Evolutionary conservation across 2,888 invertebrate species (phyloP).

Genomic region (Habrosyne pyritoides): DNA sequence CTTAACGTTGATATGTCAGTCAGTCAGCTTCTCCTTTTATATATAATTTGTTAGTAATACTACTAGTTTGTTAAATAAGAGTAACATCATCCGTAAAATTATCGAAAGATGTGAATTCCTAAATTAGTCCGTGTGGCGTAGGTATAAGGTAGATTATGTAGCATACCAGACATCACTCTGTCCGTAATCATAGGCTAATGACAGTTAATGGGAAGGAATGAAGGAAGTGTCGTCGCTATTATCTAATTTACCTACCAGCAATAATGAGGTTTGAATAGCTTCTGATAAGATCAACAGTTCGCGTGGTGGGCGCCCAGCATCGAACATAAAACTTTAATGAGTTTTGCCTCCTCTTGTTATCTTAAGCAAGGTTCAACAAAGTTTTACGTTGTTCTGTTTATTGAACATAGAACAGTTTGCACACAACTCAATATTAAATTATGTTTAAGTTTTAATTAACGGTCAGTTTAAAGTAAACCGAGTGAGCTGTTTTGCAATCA

Average conservation of each 20-base stretch:
- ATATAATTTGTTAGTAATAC: no score
- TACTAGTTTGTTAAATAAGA: no score
- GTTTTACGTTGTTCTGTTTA: conserved; percentile 68
- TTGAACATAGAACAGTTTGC: conserved; percentile 59
- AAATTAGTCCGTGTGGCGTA: no score
- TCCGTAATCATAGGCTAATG: neutral
- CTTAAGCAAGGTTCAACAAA: conserved; percentile 63
- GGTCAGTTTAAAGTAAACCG: conserved; percentile 37
- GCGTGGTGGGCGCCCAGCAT: conserved; percentile 37
- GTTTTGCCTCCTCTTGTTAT: conserved; percentile 74
- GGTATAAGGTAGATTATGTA: no score
- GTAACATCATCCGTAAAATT: no score
- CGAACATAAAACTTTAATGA: conserved; percentile 79
- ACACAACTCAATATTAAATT: conserved; percentile 62
- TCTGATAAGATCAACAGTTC: conserved; percentile 60
- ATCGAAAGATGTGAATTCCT: no score
- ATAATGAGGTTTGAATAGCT: conserved; percentile 54
- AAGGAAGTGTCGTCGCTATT: neutral
- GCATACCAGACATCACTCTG: no score
- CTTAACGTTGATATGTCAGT: no score
- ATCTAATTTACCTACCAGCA: conserved; percentile 36
- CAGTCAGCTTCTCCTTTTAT: no score
- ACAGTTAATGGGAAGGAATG: neutral
- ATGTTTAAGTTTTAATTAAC: conserved; percentile 68
- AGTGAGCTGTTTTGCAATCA: conserved; percentile 20